phyloP scores from a whole-genome alignment of 37 sponge, comb jelly and placozoan species.

The Amphimedon queenslandica region DNA sequence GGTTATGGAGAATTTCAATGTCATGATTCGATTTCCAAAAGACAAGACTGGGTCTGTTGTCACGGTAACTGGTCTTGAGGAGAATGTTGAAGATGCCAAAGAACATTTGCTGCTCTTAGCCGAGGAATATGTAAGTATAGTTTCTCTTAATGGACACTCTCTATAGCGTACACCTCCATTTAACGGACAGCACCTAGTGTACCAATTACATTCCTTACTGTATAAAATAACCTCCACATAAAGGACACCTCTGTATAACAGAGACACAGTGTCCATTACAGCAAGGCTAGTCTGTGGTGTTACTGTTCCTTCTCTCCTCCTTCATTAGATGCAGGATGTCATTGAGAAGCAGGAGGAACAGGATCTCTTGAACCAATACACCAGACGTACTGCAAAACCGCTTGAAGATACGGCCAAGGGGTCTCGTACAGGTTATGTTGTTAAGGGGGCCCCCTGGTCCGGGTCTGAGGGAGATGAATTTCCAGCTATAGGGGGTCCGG shows the following conservation, averaged over 20 bases:
- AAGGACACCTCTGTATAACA: too few species aligned
- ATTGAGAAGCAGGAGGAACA: conserved; percentile 56
- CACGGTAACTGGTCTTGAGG: conserved; percentile 74
- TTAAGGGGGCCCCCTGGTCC: conserved; percentile 78
- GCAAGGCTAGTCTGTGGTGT: too few species aligned
- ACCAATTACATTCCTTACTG: too few species aligned
- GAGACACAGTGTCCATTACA: too few species aligned
- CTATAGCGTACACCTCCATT: too few species aligned
- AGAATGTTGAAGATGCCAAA: conserved; percentile 85
- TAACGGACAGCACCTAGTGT: too few species aligned
- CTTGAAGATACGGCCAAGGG: neutral
- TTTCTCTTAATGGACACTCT: too few species aligned
- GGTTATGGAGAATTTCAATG: conserved; percentile 79
- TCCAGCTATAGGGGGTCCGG: conserved; percentile 51
- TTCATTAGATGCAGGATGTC: conserved; percentile 85
- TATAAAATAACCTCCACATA: too few species aligned
- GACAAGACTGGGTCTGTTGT: conserved; percentile 66
- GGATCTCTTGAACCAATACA: conserved; percentile 54
- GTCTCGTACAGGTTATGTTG: conserved; percentile 44
- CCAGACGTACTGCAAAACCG: conserved; percentile 3
- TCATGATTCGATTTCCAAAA: conserved; percentile 77
- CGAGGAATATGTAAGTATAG: conserved; percentile 79
- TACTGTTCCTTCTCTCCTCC: too few species aligned
- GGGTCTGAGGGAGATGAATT: conserved; percentile 41
- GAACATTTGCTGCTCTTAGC: conserved; percentile 70